These are phyloP conservation scores for Oryzias dopingdopingensis DNA, from an alignment of 2,797 vertebrate species.

Conservation along the genomic window DNA sequence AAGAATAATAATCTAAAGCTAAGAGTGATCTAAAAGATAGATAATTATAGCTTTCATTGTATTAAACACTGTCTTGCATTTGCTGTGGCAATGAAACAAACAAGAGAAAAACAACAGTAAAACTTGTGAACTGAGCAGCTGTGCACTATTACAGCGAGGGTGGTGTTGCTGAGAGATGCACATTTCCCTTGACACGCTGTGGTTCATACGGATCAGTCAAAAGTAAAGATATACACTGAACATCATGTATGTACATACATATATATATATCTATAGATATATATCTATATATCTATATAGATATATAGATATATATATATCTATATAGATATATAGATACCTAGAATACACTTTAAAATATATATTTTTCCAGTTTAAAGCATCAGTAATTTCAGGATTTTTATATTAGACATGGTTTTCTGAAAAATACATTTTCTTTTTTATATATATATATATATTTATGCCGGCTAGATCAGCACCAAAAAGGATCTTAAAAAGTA, in stretches of 20 bases:
- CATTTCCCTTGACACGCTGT: conserved; percentile 35
- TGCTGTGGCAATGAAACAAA: conserved; percentile 26
- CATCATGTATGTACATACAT: conserved; percentile 40
- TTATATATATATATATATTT: too few species aligned
- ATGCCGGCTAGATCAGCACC: too few species aligned
- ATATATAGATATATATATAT: conserved; percentile 15
- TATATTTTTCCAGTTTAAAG: conserved; percentile 57
- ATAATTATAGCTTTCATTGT: conserved; percentile 21
- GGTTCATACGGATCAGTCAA: conserved; percentile 45
- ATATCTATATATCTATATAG: conserved; percentile 6
- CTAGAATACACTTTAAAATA: conserved; percentile 34
- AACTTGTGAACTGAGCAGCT: conserved; percentile 20
- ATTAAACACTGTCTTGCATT: background rate
- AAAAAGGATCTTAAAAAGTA: too few species aligned
- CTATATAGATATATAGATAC: conserved; percentile 38
- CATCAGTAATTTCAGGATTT: conserved; percentile 12
- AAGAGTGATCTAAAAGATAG: conserved; percentile 23
- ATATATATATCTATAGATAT: too few species aligned
- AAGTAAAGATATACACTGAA: conserved; percentile 51
- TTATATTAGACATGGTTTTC: conserved; percentile 10
- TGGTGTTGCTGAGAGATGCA: conserved; percentile 11
- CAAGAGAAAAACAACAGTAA: conserved; percentile 19
- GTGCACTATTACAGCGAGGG: conserved; percentile 23
- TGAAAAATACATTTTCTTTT: background rate
- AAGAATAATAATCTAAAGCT: conserved; percentile 16